A percentile compares a stretch with the other conserved stretches of the same genome.
Evolutionary conservation across 2,113 vertebrate species (phyloP).

Genomic region (Euleptes europaea): DNA sequence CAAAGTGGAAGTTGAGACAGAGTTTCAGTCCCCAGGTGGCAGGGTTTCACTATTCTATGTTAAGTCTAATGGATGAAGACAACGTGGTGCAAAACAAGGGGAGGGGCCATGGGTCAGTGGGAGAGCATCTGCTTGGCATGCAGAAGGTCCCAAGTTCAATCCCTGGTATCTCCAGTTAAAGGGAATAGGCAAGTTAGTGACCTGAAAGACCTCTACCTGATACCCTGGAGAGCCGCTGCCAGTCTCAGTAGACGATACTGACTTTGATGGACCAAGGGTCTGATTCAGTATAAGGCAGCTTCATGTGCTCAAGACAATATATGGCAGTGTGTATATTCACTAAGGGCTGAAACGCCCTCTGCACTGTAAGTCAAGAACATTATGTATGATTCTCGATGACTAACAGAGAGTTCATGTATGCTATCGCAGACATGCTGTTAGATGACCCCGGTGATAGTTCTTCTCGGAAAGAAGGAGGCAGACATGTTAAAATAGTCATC

Average conservation of each 20-base stretch:
- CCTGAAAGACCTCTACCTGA: no score
- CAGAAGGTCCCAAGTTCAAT: no score
- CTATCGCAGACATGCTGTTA: conserved; percentile 89
- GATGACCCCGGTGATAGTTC: conserved; percentile 90
- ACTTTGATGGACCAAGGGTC: no score
- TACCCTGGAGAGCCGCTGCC: no score
- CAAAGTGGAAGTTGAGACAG: neutral
- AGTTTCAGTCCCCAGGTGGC: neutral
- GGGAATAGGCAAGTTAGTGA: no score
- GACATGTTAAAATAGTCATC: conserved; percentile 93
- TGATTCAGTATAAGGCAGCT: no score
- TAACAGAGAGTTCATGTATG: conserved; percentile 66
- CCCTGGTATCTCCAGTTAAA: no score
- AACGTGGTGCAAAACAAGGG: neutral
- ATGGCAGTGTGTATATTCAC: conserved; percentile 8
- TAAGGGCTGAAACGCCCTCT: conserved; percentile 12
- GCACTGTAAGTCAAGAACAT: conserved; percentile 29
- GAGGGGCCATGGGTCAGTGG: no score
- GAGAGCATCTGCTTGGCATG: no score
- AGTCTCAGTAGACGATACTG: no score
- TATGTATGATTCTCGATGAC: conserved; percentile 41
- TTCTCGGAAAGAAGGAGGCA: conserved; percentile 90
- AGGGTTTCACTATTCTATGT: neutral
- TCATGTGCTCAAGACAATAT: neutral
- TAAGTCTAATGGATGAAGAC: neutral